Conservation (phyloP, 2,888 invertebrate species). For the Drosophila robusta region DNA sequence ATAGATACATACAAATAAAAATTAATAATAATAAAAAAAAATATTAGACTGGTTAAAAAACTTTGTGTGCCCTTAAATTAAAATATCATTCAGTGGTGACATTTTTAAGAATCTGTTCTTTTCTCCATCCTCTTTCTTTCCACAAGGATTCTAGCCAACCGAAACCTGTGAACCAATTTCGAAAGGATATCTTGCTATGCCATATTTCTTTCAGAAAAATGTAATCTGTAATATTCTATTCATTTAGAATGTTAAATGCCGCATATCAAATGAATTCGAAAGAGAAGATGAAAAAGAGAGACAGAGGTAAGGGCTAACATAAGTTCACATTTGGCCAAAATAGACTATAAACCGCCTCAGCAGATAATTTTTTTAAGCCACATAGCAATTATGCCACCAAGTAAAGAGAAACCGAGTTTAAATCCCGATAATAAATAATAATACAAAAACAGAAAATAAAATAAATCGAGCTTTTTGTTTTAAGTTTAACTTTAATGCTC, state of each 20-base stretch:
- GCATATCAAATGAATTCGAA: not conserved
- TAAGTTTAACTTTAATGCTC: conserved; percentile 5
- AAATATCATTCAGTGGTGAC: too few relatives aligned
- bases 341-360: too few relatives aligned
- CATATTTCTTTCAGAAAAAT: too few relatives aligned
- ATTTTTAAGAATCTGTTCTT: too few relatives aligned
- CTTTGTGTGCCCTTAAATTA: too few relatives aligned
- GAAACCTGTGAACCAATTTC: too few relatives aligned
- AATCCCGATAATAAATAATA: not conserved
- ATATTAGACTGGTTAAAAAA: conserved; percentile 21
- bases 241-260: not conserved
- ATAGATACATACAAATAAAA: conserved; percentile 59
- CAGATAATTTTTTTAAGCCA: too few relatives aligned
- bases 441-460: not conserved
- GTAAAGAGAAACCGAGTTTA: too few relatives aligned
- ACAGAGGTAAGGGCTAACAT: not conserved
- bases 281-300: not conserved
- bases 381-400: too few relatives aligned
- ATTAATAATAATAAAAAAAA: conserved; percentile 28
- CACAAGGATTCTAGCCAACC: too few relatives aligned
- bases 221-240: not conserved
- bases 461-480: not conserved
- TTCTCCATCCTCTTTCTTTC: too few relatives aligned
- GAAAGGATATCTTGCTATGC: not conserved
- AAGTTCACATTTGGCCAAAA: too few relatives aligned